These are phyloP conservation scores for Isichthys henryi DNA, from an alignment of 2,113 vertebrate genomes.

Conservation along the genomic window DNA sequence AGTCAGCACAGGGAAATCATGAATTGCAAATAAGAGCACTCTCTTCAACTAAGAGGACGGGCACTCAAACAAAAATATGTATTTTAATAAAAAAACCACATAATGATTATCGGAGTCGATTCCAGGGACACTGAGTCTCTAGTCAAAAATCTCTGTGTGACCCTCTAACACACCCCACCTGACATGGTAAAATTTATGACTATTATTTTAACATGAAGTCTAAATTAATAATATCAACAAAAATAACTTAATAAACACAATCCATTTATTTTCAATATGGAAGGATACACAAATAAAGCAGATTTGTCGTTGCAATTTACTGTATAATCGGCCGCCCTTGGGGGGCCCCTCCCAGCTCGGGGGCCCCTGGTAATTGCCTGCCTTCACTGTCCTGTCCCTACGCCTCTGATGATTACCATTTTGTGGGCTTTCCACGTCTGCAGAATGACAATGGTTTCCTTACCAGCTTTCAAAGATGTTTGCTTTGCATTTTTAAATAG, in stretches of 20 bases:
- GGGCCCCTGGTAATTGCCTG: background rate
- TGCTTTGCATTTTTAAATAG: background rate
- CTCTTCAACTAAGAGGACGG: background rate
- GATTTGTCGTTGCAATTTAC: background rate
- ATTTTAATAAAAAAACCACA: background rate
- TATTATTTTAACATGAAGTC: background rate
- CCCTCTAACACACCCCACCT: background rate
- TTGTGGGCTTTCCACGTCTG: background rate
- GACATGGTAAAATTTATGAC: background rate
- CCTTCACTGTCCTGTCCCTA: background rate
- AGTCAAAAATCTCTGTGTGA: background rate
- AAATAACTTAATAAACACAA: background rate
- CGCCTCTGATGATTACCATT: background rate
- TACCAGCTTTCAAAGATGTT: constrained; percentile 9
- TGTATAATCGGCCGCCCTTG: background rate
- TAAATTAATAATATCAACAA: background rate
- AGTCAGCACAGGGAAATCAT: background rate
- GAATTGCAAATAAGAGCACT: background rate
- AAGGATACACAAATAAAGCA: background rate
- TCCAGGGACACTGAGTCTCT: background rate
- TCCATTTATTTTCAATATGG: background rate
- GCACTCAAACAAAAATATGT: background rate
- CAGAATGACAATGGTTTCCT: background rate
- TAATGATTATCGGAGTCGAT: background rate
- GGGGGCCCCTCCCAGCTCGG: background rate